Conservation (phyloP, 2,113 vertebrate genomes). For the Lathamus discolor region DNA sequence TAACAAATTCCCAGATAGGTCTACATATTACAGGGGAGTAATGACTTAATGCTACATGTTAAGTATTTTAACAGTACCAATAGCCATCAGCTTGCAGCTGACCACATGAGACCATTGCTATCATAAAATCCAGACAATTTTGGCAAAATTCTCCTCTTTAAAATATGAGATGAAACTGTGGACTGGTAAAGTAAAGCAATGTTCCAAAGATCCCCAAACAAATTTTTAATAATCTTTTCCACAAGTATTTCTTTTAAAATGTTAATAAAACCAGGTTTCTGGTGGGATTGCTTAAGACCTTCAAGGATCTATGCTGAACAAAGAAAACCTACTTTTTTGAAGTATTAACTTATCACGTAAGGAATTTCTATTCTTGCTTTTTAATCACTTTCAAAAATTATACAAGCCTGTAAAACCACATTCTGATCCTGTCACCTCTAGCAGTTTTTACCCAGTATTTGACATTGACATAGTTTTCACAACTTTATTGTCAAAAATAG, state of each 20-base stretch:
- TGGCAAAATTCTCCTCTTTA: background rate
- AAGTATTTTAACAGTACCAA: background rate
- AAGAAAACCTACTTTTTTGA: background rate
- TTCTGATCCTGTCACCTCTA: slow-evolving; percentile 10
- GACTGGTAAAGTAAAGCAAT: background rate
- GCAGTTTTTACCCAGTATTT: slow-evolving; percentile 55
- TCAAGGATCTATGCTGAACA: slow-evolving; percentile 1
- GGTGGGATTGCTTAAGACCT: background rate
- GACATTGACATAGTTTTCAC: slow-evolving; percentile 62
- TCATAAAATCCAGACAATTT: background rate
- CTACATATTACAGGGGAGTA: background rate
- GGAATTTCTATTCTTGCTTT: slow-evolving; percentile 61
- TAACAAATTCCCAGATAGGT: background rate
- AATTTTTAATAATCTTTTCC: background rate
- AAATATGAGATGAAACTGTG: background rate
- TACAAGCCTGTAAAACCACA: slow-evolving; percentile 23
- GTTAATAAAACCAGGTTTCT: background rate
- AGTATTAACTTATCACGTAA: slow-evolving; percentile 8
- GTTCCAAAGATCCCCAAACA: background rate
- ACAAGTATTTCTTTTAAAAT: background rate
- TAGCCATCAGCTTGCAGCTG: background rate
- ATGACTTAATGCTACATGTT: background rate
- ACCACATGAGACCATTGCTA: background rate
- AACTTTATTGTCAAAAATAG: slow-evolving; percentile 56
- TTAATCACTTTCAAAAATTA: slow-evolving; percentile 56